Evolutionary conservation across 2,888 invertebrate genomes (phyloP).

Genomic region (Synergus japonicus): DNA sequence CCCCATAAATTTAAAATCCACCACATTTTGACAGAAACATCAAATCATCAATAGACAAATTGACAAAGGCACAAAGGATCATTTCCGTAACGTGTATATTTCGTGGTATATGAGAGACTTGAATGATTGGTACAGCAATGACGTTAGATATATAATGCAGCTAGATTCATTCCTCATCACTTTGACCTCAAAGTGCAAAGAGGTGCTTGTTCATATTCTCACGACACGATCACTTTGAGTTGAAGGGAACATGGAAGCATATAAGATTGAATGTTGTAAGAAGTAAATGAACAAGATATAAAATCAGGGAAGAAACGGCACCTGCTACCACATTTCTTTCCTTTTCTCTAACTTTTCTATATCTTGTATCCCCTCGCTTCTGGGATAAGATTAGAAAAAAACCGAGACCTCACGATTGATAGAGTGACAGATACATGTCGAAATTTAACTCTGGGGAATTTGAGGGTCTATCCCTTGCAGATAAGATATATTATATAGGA

Average conservation of each 20-base stretch:
- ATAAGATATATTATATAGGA: background rate
- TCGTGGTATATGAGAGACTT: slow-evolving; percentile 17
- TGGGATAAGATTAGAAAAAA: slow-evolving; percentile 7
- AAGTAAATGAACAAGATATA: slow-evolving; percentile 31
- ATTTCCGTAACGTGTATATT: background rate
- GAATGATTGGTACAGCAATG: slow-evolving; percentile 32
- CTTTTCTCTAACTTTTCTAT: background rate
- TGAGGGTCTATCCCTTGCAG: background rate
- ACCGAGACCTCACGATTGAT: slow-evolving; percentile 6
- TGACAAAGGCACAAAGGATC: slow-evolving; percentile 2
- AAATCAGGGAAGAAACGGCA: slow-evolving; percentile 1
- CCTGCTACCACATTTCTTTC: slow-evolving; percentile 19
- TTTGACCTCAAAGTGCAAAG: slow-evolving; percentile 27
- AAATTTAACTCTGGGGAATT: slow-evolving; percentile 21
- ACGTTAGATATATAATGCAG: background rate
- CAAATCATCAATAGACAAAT: background rate
- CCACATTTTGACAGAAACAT: slow-evolving; percentile 6
- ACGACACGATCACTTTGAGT: background rate
- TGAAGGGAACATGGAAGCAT: slow-evolving; percentile 2
- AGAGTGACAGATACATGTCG: slow-evolving; percentile 8
- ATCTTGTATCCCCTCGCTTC: slow-evolving; percentile 16
- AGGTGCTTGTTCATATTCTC: slow-evolving; percentile 12
- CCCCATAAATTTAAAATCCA: background rate
- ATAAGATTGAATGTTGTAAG: background rate
- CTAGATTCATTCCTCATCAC: slow-evolving; percentile 21